Evolutionary conservation across 1,140 invertebrate species (phyloP).

Genomic region (Philotrypesis tridentata): DNA sequence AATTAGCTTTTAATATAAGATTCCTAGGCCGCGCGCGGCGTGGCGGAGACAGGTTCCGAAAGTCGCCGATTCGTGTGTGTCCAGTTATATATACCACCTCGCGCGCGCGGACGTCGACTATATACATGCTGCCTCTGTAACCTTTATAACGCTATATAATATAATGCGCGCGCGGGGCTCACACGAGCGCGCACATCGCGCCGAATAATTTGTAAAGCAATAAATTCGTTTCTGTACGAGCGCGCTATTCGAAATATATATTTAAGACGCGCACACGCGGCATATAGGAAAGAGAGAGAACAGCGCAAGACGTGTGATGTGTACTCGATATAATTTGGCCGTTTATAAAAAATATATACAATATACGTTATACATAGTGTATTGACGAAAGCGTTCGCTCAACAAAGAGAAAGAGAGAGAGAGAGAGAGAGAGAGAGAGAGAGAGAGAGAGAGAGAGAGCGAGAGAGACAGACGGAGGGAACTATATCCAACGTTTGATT

Average conservation of each 20-base stretch:
- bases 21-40: slow-evolving; percentile 35
- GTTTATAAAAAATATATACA: neutral
- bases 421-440: too few relatives aligned
- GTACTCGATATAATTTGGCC: neutral
- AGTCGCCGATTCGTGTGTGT: slow-evolving; percentile 22
- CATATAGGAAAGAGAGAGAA: too few relatives aligned
- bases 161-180: too few relatives aligned
- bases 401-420: too few relatives aligned
- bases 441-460: neutral
- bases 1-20: slow-evolving; percentile 59
- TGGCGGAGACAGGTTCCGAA: slow-evolving; percentile 58
- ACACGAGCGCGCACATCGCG: neutral
- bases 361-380: too few relatives aligned
- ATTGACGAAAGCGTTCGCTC: too few relatives aligned
- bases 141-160: neutral
- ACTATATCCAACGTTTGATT: too few relatives aligned
- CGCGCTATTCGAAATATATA: neutral
- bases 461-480: too few relatives aligned
- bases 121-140: neutral
- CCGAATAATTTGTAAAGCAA: neutral
- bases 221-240: neutral
- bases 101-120: too few relatives aligned
- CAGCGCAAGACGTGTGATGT: neutral
- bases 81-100: too few relatives aligned
- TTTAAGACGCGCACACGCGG: neutral